Conservation (phyloP, 2,888 invertebrate genomes). For the Fragum sueziense region DNA sequence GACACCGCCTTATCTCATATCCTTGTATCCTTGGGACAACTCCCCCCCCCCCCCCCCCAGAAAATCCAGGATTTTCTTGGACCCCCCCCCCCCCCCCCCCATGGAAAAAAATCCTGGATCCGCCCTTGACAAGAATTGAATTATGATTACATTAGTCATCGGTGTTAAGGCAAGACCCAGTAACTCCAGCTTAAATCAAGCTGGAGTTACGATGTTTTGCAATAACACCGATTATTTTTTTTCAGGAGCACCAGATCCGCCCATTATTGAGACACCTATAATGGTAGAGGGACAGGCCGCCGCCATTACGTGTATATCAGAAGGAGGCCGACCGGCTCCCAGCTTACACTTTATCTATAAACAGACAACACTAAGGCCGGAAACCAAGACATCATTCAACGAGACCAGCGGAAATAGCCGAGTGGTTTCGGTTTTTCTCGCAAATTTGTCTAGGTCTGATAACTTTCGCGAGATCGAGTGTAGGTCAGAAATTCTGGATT, state of each 20-base stretch:
- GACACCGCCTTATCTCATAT: too few relatives aligned
- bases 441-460: background rate
- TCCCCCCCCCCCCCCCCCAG: too few relatives aligned
- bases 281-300: background rate
- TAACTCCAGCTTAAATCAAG: too few relatives aligned
- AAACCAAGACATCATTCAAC: background rate
- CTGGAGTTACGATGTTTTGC: too few relatives aligned
- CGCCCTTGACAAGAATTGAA: too few relatives aligned
- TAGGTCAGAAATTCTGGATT: background rate
- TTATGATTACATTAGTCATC: too few relatives aligned
- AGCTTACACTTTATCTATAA: background rate
- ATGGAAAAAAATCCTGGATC: too few relatives aligned
- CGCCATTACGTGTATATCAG: background rate
- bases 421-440: constrained; percentile 2
- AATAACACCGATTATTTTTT: too few relatives aligned
- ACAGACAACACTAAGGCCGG: background rate
- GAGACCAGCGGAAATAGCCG: constrained; percentile 1
- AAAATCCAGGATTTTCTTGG: too few relatives aligned
- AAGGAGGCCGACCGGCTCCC: constrained; percentile 5
- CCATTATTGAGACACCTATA: background rate
- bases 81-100: too few relatives aligned
- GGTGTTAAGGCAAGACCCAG: too few relatives aligned
- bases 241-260: constrained; percentile 4
- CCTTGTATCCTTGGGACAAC: too few relatives aligned
- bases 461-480: background rate